Evolutionary conservation across 1,140 invertebrate species (phyloP).

Genomic region (Pristionchus pacificus): DNA sequence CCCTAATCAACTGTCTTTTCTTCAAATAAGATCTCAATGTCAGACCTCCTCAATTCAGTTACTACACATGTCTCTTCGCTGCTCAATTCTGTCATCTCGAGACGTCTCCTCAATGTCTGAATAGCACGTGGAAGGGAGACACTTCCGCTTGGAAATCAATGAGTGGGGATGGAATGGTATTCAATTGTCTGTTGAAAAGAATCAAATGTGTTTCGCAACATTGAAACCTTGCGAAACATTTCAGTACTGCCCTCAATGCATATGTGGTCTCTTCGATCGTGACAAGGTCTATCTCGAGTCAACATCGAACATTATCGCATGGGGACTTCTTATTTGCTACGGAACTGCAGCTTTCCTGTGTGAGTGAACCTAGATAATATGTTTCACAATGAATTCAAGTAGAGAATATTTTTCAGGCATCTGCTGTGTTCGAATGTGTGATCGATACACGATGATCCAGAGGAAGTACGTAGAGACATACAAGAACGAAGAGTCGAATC

Average conservation of each 20-base stretch:
- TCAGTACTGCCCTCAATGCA: conserved; percentile 30
- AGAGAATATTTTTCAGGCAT: conserved; percentile 34
- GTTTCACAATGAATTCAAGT: conserved; percentile 3
- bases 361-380: not conserved
- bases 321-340: conserved; percentile 16
- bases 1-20: too few species aligned
- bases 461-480: conserved; percentile 46
- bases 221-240: not conserved
- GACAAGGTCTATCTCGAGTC: conserved; percentile 27
- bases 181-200: too few species aligned
- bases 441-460: conserved; percentile 49
- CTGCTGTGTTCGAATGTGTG: conserved; percentile 47
- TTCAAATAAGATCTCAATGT: too few species aligned
- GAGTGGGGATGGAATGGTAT: too few species aligned
- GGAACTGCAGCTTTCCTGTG: conserved; percentile 24
- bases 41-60: too few species aligned
- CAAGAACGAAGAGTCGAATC: conserved; percentile 37
- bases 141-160: too few species aligned
- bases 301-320: conserved; percentile 24
- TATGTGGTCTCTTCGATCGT: conserved; percentile 18
- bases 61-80: not conserved
- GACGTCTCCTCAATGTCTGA: too few species aligned
- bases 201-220: too few species aligned
- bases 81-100: not conserved
- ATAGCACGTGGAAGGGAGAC: too few species aligned